Base-by-base conservation (phyloP, 92 coral and sea anemone species). In the Actinernus sp. region DNA sequence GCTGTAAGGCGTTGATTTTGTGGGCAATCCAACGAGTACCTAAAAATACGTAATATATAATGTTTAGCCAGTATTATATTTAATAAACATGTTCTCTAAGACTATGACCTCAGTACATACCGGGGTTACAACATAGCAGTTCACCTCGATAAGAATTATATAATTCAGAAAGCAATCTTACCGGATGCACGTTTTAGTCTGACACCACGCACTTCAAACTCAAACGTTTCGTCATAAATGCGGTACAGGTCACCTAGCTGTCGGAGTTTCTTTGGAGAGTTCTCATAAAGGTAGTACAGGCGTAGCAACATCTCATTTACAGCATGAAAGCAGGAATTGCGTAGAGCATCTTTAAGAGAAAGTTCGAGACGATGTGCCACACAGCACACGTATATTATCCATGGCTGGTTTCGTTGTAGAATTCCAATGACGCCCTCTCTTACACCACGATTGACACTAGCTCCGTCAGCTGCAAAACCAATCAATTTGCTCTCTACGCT, bases 21-120 rank as follows among this genome's bases (percentile, higher is more conserved):
- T 85, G 91, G 24, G 87, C 34, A 66, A 86, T 72, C 87, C 92
- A 80, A 86, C 86, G 78, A 30, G 91, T 85, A 4, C 91, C 86
- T 85, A 11, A 41, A 63, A 53, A 72, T 22, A 26, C 1, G 2
- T 53, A 4, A 22, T 11, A 41, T 41, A 2, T 41, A 41, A n/a
- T n/a, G n/a, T 41, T 41, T 11, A 41, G 3, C 13, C 14, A 2
- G 14, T 3, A 41, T 41, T 3, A 41, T 2, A 19, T 3, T 19
- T 49, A 1, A 54, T 23, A 54, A 8, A 54, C 25, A 7, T 50
- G 23, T 50, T 50, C n/a, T n/a, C n/a, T n/a, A n/a, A n/a, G n/a
- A n/a, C n/a, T n/a, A n/a, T n/a, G n/a, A n/a, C n/a, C n/a, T n/a
- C n/a, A n/a, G n/a, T n/a, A n/a, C n/a, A n/a, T n/a, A n/a, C n/a